These are phyloP conservation scores for Ovibos moschatus DNA, from an alignment of 2,113 vertebrate genomes.

Conservation along the genomic window DNA sequence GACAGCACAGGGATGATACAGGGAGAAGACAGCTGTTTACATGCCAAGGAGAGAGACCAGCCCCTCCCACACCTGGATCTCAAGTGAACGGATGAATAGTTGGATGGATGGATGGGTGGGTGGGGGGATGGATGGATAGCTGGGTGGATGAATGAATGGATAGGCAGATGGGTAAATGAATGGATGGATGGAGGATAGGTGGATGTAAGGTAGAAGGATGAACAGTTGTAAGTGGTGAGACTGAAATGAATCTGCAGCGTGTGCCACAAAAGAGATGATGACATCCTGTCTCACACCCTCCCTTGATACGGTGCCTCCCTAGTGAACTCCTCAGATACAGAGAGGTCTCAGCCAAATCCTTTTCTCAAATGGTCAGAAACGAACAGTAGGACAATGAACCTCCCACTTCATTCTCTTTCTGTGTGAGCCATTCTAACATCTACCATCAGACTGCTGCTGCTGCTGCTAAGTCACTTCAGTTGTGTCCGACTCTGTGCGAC, in stretches of 20 bases:
- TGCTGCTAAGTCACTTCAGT: no score
- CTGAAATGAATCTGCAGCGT: no score
- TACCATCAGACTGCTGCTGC: neutral
- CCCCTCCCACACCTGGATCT: neutral
- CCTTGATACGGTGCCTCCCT: neutral
- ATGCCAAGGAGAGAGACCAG: neutral
- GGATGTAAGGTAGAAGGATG: neutral
- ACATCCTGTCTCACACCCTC: neutral
- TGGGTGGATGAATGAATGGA: neutral
- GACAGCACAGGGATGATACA: neutral
- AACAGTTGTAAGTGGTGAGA: neutral
- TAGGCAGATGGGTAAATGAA: neutral
- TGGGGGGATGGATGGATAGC: neutral
- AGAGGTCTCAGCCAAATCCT: neutral
- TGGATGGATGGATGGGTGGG: fast-evolving
- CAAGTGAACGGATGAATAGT: neutral
- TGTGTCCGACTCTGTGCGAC: no score
- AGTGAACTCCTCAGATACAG: neutral
- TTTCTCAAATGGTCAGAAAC: neutral
- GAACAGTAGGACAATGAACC: neutral
- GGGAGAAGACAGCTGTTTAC: fast-evolving
- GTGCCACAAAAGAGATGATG: neutral
- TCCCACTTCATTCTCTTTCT: neutral
- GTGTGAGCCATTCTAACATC: neutral
- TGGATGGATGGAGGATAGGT: no score